A percentile compares a stretch with the other conserved stretches of the same genome.
Evolutionary conservation across 2,888 invertebrate species (phyloP).

Genomic region (Spodoptera littoralis): DNA sequence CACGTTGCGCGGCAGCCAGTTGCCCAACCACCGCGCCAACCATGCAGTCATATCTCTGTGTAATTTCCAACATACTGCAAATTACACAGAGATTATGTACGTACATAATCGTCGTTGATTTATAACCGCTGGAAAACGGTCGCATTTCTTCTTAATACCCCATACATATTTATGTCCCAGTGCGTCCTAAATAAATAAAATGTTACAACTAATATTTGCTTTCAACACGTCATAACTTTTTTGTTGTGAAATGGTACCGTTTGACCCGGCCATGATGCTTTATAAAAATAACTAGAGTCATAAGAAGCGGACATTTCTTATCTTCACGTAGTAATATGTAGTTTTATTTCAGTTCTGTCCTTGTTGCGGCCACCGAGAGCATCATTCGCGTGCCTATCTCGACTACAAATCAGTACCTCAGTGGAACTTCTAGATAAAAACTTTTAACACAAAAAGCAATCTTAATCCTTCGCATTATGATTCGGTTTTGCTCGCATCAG

Average conservation of each 20-base stretch:
- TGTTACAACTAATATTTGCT: conserved; percentile 50
- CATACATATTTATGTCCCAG: conserved; percentile 32
- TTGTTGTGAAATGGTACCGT: conserved; percentile 40
- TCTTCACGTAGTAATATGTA: conserved; percentile 71
- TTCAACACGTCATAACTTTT: conserved; percentile 42
- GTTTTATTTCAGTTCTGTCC: conserved; percentile 82
- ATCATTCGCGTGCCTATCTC: conserved; percentile 82
- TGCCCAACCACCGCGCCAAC: too few species aligned
- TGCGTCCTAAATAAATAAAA: conserved; percentile 51
- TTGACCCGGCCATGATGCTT: conserved; percentile 50
- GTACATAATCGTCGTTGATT: conserved; percentile 18
- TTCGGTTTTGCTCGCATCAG: conserved; percentile 66
- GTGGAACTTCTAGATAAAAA: conserved; percentile 72
- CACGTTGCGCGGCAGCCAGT: too few species aligned
- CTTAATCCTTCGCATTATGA: conserved; percentile 69
- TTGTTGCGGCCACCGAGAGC: conserved; percentile 78
- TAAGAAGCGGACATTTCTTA: conserved; percentile 69
- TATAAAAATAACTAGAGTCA: conserved; percentile 67
- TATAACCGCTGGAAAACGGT: conserved; percentile 32
- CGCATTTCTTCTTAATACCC: conserved; percentile 30
- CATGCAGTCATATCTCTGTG: too few species aligned
- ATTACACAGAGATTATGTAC: conserved; percentile 19
- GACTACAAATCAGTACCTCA: conserved; percentile 81
- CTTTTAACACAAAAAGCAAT: conserved; percentile 65
- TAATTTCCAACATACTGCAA: conserved; percentile 14